Conservation (phyloP, 2,888 invertebrate species). For the Helicoverpa assulta region DNA sequence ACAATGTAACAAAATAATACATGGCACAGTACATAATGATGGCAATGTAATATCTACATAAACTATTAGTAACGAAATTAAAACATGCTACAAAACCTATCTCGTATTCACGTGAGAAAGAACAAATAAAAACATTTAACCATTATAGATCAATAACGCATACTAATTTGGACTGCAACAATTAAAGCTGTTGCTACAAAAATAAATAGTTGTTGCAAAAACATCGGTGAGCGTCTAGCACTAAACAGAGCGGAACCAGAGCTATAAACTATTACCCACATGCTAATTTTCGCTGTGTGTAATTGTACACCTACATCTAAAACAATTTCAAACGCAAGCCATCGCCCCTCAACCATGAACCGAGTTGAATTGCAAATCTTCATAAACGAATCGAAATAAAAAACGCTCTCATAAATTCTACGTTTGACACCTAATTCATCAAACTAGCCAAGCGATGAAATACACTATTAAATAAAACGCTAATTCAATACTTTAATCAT, state of each 20-base stretch:
- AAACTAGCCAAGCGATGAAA: slow-evolving; percentile 72
- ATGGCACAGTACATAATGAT: not conserved
- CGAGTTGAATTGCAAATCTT: slow-evolving; percentile 75
- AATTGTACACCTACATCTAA: slow-evolving; percentile 79
- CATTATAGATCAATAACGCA: slow-evolving; percentile 40
- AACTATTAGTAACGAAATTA: slow-evolving; percentile 2
- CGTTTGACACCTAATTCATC: slow-evolving; percentile 73
- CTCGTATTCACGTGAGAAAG: slow-evolving; percentile 8
- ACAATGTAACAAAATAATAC: not conserved
- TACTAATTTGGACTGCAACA: slow-evolving; percentile 65
- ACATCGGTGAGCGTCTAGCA: slow-evolving; percentile 81
- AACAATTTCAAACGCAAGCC: slow-evolving; percentile 85
- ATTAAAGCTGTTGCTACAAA: slow-evolving; percentile 82
- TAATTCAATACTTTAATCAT: slow-evolving; percentile 64
- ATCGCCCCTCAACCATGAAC: slow-evolving; percentile 81
- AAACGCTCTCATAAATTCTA: slow-evolving; percentile 67
- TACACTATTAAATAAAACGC: slow-evolving; percentile 52
- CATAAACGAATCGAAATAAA: slow-evolving; percentile 61
- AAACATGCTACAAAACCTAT: slow-evolving; percentile 4
- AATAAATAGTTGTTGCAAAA: slow-evolving; percentile 86
- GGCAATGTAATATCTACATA: not conserved
- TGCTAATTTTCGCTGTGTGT: slow-evolving; percentile 87
- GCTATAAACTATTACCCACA: slow-evolving; percentile 88
- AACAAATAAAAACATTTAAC: slow-evolving; percentile 7
- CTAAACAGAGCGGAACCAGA: slow-evolving; percentile 87